Evolutionary conservation across 2,797 vertebrate species (phyloP).

Genomic region (Pangasius macronema): DNA sequence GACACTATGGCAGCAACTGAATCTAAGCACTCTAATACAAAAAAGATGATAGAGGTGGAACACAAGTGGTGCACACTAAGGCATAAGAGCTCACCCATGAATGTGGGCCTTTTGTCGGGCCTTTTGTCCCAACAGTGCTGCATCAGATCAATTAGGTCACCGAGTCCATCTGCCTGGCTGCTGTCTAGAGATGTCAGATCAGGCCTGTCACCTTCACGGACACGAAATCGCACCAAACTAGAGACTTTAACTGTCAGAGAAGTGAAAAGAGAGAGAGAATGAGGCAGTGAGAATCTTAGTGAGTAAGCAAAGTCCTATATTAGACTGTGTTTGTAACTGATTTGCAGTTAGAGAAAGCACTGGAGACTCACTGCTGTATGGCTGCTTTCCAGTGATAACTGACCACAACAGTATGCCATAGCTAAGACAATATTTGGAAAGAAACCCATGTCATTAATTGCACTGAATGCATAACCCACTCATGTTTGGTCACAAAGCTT

Average conservation of each 20-base stretch:
- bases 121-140: slow-evolving; percentile 69
- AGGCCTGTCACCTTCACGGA: slow-evolving; percentile 71
- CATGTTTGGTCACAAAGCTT: background rate
- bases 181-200: slow-evolving; percentile 50
- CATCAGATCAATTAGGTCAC: slow-evolving; percentile 63
- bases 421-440: slow-evolving; percentile 60
- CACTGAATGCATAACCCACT: background rate
- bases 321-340: background rate
- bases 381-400: slow-evolving; percentile 68
- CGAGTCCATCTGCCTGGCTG: slow-evolving; percentile 40
- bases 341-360: background rate
- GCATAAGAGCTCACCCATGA: slow-evolving; percentile 59
- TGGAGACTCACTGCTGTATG: slow-evolving; percentile 67
- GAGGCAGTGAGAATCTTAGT: background rate
- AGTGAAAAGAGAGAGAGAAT: background rate
- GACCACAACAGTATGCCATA: slow-evolving; percentile 76
- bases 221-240: slow-evolving; percentile 63
- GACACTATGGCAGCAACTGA: background rate
- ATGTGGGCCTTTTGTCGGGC: slow-evolving; percentile 55
- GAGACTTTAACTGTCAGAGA: slow-evolving; percentile 50
- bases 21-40: too few species aligned
- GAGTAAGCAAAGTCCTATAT: background rate
- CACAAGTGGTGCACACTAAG: background rate
- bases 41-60: background rate
- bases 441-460: background rate